A percentile compares a stretch with the other conserved stretches of the same genome.
Evolutionary conservation across 37 sponge, comb jelly and placozoan species (phyloP).

Genomic region (Amphimedon queenslandica): DNA sequence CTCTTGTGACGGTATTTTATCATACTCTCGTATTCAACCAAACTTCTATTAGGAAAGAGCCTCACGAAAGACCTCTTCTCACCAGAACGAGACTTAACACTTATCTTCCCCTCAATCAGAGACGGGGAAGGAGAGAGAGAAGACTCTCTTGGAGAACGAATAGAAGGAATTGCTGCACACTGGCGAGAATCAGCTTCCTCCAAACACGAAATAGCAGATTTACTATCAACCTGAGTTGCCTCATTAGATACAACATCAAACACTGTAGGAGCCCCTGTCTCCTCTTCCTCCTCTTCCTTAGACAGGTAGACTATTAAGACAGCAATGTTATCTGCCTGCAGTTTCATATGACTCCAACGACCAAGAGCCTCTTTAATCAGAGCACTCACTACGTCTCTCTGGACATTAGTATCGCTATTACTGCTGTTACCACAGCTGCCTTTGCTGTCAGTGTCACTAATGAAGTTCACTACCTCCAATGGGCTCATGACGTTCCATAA

Average conservation of each 20-base stretch:
- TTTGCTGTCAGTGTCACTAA: conserved; percentile 38
- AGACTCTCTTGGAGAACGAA: no score
- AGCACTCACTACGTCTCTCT: conserved; percentile 53
- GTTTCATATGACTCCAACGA: conserved; percentile 47
- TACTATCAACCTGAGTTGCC: no score
- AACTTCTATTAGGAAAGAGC: conserved; percentile 6
- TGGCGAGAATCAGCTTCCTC: no score
- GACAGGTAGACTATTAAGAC: conserved; percentile 69
- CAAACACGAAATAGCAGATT: no score
- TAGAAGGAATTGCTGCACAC: no score
- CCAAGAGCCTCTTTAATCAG: conserved; percentile 66
- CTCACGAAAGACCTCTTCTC: no score
- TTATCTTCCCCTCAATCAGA: no score
- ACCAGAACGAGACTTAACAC: no score
- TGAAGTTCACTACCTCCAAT: conserved; percentile 62
- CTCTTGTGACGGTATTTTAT: conserved; percentile 5
- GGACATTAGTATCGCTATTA: conserved; percentile 14
- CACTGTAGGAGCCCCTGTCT: no score
- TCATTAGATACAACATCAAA: no score
- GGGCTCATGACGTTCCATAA: conserved; percentile 85
- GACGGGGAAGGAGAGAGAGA: no score
- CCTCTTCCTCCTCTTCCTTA: conserved; percentile 14
- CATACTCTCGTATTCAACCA: conserved; percentile 20
- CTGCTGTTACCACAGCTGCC: no score
- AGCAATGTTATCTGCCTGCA: conserved; percentile 81